Base-by-base conservation (phyloP, 2,888 invertebrate genomes). In the Galeruca laticollis region DNA sequence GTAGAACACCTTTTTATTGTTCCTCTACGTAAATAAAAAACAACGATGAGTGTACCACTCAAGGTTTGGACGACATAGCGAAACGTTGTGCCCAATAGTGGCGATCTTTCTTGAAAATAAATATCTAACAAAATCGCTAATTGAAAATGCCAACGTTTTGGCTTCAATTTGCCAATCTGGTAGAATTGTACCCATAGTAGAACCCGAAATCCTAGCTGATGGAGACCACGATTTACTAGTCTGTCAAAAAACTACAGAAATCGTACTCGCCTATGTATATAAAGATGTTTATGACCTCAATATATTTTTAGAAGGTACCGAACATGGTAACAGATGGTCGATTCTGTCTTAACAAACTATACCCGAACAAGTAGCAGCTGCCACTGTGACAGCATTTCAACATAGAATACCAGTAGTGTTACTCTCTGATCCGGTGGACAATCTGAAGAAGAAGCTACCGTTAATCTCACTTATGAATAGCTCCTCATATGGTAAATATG, bases 351-450 rank as follows among this genome's bases (percentile, higher is more conserved):
- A 74, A 77, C 51, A 81, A 81, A 56, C 77, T 96, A 68, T 91
- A 95, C 90, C 97, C 2, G 90, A 91, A 82, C 93, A 98, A 82
- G 92, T 97, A 75, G 99, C 95, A n/a, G 88, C 90, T 73, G 98
- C 98, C 56, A 99, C 99, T 5, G 97, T 98, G 61, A 92, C 93
- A 54, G 98, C 99, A 75, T 89, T 99, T 66, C 91, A 93, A 79
- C 90, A 99, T 80, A 97, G 96, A 72, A 97, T 99, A 20, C 99
- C 99, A 65, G 92, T 96, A 65, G 98, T 80, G 87, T 99, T 74
- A 95, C 96, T 75, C 99, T 99, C 93, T 90, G 99, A 82, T 98
- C 98, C 78, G 99, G 99, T 78, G 99, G 99, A 73, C 99, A 99
- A 87, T 96, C 97, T 66, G 99, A 99, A 86, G 97, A 98, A 82